Evolutionary conservation across 2,113 vertebrate species (phyloP), one percentile per base, ranked within the genome.

Genomic region (Empidonax traillii): DNA sequence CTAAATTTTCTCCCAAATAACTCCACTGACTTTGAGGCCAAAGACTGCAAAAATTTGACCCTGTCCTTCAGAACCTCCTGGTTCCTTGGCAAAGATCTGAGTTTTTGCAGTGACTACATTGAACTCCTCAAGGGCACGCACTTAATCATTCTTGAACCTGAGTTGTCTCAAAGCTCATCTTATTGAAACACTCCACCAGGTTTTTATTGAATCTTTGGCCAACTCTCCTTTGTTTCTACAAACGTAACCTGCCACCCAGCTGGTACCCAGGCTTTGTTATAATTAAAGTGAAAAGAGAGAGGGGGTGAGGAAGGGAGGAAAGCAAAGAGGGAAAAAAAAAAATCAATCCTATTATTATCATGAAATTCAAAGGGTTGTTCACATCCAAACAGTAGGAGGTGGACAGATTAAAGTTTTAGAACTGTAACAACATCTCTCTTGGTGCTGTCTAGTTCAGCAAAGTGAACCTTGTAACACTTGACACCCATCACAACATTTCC

Each of bases 401-500:
- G 74, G 84, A 89, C 92, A 96, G 90, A 95, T 85, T 74, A 93
- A 95, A 86, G 46, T 84, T 88, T 89, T 92, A 78, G 75, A 89
- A 61, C 62, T 93, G 93, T 93, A 75, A 67, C 66, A 87, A 43
- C 61, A 78, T 91, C 33, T 85, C 80, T 65, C 71, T 93, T 81
- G 80, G 41, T 93, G 35, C 16, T 62, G 39, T 87, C 80, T 89
- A 28, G 44, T 76, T 96, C 81, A 90, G 51, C 52, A 94, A 87
- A 84, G 81, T 28, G 78, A 93, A 68, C 49, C 75, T 47, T 46
- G 39, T 23, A 74, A 68, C 61, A 37, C 41, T 78, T 94, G 81
- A 94, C 78, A 96, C 71, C 52, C 85, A 77, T 92, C 89, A 88
- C 75, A 97, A 94, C 79, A 89, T 95, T 94, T 95, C 88, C 83